A percentile compares a stretch with the other conserved stretches of the same genome.
These are phyloP conservation scores for Cotesia vestalis DNA, from an alignment of 1,140 invertebrate species.

Conservation along the genomic window DNA sequence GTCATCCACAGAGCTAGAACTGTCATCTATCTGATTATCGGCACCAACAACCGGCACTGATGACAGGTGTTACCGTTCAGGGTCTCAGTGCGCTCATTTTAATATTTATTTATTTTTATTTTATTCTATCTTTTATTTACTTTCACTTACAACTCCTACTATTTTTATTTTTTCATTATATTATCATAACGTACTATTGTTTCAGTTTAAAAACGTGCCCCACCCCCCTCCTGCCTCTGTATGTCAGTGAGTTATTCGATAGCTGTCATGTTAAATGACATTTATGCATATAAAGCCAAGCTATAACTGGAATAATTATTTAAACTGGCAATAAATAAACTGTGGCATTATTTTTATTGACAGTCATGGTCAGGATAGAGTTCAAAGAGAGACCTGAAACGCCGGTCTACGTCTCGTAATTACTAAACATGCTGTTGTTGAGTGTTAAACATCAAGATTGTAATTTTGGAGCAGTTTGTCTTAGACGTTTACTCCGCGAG, in stretches of 20 bases:
- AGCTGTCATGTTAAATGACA: background rate
- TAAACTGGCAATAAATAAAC: no score
- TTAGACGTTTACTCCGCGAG: background rate
- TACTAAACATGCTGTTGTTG: background rate
- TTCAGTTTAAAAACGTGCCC: background rate
- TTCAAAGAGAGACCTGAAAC: no score
- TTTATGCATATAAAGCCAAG: no score
- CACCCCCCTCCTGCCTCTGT: background rate
- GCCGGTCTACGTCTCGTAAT: background rate
- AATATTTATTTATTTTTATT: background rate
- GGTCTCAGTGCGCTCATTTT: background rate
- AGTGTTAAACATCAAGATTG: background rate
- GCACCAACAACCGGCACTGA: constrained; percentile 1
- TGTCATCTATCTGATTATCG: constrained; percentile 16
- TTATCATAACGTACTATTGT: background rate
- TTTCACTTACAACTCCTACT: no score
- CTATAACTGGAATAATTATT: no score
- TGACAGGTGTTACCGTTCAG: constrained; percentile 32
- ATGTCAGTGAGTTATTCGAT: background rate
- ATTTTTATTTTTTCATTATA: background rate
- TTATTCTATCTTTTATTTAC: background rate
- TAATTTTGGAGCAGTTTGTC: constrained; percentile 21
- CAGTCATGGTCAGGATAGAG: no score
- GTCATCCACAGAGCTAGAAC: constrained; percentile 13
- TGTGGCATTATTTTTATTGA: no score